Evolutionary conservation across 2,113 vertebrate species (phyloP).

Genomic region (Pardalotus punctatus): DNA sequence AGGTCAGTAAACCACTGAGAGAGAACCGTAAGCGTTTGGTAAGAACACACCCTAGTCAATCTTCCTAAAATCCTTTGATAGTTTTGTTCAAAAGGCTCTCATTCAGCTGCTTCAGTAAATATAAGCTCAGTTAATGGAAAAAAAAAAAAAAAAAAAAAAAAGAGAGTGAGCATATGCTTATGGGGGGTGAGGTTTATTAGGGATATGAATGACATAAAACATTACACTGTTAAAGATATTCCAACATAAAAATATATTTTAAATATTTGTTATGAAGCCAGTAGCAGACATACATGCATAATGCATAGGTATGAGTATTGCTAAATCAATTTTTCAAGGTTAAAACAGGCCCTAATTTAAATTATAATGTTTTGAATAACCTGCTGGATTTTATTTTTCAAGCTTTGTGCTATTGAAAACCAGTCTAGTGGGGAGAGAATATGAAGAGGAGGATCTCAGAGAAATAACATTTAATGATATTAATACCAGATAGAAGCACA

Average conservation of each 20-base stretch:
- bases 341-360: not conserved
- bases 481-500: not conserved
- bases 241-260: not conserved
- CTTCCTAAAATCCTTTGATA: not conserved
- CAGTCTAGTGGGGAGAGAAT: not conserved
- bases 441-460: not conserved
- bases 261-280: not conserved
- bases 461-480: not conserved
- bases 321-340: not conserved
- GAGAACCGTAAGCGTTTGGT: not conserved
- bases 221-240: not conserved
- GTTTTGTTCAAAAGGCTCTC: not conserved
- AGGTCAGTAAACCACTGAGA: slow-evolving; percentile 67
- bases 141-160: not conserved
- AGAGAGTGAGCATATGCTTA: not conserved
- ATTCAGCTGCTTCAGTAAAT: not conserved
- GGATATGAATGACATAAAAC: not conserved
- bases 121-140: not conserved
- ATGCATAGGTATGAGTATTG: not conserved
- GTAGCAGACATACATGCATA: not conserved
- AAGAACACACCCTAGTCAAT: not conserved
- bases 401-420: not conserved
- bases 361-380: not conserved
- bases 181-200: not conserved
- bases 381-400: not conserved